Percentiles rank a stretch among this genome's conserved stretches.
Evolutionary conservation across 2,888 invertebrate species (phyloP).

Genomic region (Zaprionus lineosus): DNA sequence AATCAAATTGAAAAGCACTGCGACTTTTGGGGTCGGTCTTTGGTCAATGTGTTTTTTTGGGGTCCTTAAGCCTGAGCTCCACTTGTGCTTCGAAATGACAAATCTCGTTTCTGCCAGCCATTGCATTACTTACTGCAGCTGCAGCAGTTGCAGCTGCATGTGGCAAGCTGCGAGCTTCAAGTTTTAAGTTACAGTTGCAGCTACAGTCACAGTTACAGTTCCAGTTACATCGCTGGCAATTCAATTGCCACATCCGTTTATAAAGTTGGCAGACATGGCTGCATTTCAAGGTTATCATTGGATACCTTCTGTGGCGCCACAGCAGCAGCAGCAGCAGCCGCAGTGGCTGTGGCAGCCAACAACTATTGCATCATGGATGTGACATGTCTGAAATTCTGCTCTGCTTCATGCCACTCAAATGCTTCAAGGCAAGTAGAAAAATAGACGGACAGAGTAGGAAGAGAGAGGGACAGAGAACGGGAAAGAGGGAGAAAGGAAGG

Average conservation of each 20-base stretch:
- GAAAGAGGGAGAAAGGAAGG: too few relatives aligned
- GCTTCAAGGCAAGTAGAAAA: too few relatives aligned
- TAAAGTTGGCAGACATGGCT: slow-evolving; percentile 65
- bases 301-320: slow-evolving; percentile 1
- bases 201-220: slow-evolving; percentile 6
- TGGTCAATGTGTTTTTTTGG: neutral
- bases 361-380: slow-evolving; percentile 11
- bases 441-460: too few relatives aligned
- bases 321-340: slow-evolving; percentile 2
- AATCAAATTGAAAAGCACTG: slow-evolving; percentile 62
- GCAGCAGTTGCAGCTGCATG: slow-evolving; percentile 20
- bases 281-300: slow-evolving; percentile 62
- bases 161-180: too few relatives aligned
- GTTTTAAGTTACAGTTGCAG: slow-evolving; percentile 17
- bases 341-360: slow-evolving; percentile 16
- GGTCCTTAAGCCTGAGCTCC: slow-evolving; percentile 27
- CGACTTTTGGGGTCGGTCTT: slow-evolving; percentile 10
- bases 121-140: slow-evolving; percentile 16
- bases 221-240: slow-evolving; percentile 51
- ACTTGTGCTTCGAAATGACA: slow-evolving; percentile 52
- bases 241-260: slow-evolving; percentile 70
- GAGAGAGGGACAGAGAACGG: too few relatives aligned
- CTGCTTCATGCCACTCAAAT: neutral
- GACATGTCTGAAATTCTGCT: neutral
- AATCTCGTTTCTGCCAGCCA: slow-evolving; percentile 43